Conservation (phyloP, 2,888 invertebrate species). For the Mactromeris polynyma region DNA sequence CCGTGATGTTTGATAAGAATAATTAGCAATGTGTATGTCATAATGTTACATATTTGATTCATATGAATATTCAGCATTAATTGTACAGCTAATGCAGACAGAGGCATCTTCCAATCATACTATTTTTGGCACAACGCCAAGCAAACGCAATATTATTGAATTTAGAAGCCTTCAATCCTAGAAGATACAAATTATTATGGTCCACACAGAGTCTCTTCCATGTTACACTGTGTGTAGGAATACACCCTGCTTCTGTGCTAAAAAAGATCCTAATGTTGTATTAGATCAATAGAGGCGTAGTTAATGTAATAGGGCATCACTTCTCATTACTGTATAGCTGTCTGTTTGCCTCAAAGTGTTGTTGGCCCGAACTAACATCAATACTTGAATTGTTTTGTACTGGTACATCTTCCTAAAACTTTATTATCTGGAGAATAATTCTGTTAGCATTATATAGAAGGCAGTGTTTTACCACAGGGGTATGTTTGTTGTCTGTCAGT, state of each 20-base stretch:
- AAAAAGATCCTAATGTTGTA: slow-evolving; percentile 1
- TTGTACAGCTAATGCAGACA: slow-evolving; percentile 3
- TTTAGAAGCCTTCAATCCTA: slow-evolving; percentile 8
- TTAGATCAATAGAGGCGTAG: not conserved
- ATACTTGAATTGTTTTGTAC: not conserved
- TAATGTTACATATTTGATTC: not conserved
- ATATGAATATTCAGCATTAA: not conserved
- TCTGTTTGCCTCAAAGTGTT: slow-evolving; percentile 7
- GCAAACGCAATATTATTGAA: not conserved
- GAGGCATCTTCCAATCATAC: not conserved
- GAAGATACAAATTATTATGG: slow-evolving; percentile 4
- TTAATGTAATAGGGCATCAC: slow-evolving; percentile 15
- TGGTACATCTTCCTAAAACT: not conserved
- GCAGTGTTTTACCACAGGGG: not conserved
- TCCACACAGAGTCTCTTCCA: not conserved
- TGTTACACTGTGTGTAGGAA: not conserved
- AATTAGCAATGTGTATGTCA: not conserved
- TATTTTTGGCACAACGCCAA: slow-evolving; percentile 12
- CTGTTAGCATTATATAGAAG: not conserved
- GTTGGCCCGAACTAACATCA: slow-evolving; percentile 1
- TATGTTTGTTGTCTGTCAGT: not conserved
- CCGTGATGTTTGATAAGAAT: not conserved
- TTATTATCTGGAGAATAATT: not conserved
- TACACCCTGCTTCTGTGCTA: not conserved
- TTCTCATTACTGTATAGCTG: not conserved